Percentiles rank a stretch among this genome's conserved stretches.
Conservation (phyloP, 2,113 vertebrate species). For the Corvus hawaiiensis region DNA sequence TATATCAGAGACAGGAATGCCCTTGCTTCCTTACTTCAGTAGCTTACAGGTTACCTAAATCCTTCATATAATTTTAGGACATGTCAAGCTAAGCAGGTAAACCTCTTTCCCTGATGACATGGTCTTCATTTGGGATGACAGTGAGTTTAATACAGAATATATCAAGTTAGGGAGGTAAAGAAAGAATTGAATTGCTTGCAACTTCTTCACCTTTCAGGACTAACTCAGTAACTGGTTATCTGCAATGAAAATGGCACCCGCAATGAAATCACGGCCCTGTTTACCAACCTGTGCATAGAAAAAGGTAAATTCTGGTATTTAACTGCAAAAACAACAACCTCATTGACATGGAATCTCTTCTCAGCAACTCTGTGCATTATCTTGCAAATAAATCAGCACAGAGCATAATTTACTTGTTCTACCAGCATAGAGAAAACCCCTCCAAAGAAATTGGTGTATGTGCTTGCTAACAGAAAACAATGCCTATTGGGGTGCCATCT, state of each 20-base stretch:
- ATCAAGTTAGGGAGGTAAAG: background rate
- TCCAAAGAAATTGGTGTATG: background rate
- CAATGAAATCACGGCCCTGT: background rate
- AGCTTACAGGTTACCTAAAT: background rate
- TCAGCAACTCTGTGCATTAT: background rate
- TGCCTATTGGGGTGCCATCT: background rate
- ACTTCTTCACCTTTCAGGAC: background rate
- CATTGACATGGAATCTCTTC: background rate
- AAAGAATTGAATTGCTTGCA: background rate
- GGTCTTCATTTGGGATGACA: background rate
- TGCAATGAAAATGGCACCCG: background rate
- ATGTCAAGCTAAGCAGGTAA: background rate
- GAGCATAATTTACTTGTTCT: background rate
- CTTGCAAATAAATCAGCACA: background rate
- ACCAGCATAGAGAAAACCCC: background rate
- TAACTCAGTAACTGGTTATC: background rate
- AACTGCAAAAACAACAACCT: background rate
- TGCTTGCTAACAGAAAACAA: background rate
- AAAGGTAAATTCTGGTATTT: background rate
- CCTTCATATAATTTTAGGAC: background rate
- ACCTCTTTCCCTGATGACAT: background rate
- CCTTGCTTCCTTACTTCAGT: background rate
- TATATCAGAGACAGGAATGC: background rate
- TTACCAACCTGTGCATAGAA: background rate
- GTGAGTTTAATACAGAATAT: background rate